A percentile compares a stretch with the other conserved stretches of the same genome.
Conservation (phyloP, 1,140 invertebrate genomes). For the Atta colombica region DNA sequence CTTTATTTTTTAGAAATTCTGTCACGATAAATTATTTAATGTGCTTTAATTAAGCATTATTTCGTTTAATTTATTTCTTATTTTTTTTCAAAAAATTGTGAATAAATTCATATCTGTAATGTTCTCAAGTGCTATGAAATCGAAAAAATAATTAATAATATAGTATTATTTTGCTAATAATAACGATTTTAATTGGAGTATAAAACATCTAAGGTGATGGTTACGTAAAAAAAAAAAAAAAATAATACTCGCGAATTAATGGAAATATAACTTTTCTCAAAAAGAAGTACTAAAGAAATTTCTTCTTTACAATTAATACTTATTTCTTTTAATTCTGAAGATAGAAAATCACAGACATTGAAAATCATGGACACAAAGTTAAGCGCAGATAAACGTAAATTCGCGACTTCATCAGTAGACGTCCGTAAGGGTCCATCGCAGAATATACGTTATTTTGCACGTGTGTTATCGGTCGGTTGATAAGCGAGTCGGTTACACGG, state of each 20-base stretch:
- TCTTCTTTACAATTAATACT: not conserved
- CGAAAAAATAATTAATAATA: too few relatives aligned
- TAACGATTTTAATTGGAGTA: too few relatives aligned
- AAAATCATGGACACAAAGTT: not conserved
- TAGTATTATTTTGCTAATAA: too few relatives aligned
- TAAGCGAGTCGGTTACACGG: conserved; percentile 77
- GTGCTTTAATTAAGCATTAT: too few relatives aligned
- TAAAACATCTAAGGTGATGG: too few relatives aligned
- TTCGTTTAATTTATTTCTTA: too few relatives aligned
- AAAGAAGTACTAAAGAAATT: not conserved
- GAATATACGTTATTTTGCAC: conserved; percentile 81
- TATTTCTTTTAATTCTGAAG: not conserved
- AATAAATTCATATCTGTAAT: too few relatives aligned
- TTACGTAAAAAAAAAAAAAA: too few relatives aligned
- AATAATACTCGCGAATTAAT: not conserved
- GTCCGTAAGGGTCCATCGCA: conserved; percentile 72
- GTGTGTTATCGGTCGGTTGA: conserved; percentile 79
- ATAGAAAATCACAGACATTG: not conserved
- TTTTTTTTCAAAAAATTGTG: too few relatives aligned
- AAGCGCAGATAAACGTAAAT: not conserved
- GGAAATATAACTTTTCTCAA: not conserved
- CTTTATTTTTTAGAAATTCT: too few relatives aligned
- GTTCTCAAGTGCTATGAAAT: too few relatives aligned
- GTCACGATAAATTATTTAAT: too few relatives aligned
- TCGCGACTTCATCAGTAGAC: conserved; percentile 18